Conservation (phyloP, 2,888 invertebrate species). For the Campoletis raptor region DNA sequence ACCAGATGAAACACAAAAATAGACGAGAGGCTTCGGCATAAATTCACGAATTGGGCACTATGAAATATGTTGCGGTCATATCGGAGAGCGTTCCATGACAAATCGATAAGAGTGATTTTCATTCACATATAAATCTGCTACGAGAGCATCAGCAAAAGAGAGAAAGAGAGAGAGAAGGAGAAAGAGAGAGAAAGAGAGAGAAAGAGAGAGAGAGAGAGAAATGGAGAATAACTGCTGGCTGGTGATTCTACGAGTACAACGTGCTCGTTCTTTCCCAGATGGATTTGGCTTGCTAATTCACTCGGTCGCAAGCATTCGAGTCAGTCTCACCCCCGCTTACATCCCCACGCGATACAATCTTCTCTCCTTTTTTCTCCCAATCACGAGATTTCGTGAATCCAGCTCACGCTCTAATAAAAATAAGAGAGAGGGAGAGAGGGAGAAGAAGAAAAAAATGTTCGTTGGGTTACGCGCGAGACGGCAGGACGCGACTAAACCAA, state of each 20-base stretch:
- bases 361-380: slow-evolving; percentile 14
- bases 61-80: slow-evolving; percentile 63
- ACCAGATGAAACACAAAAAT: slow-evolving; percentile 34
- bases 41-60: slow-evolving; percentile 46
- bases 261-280: slow-evolving; percentile 49
- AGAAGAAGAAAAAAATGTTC: slow-evolving; percentile 24
- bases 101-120: slow-evolving; percentile 67
- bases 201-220: slow-evolving; percentile 14
- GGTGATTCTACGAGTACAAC: slow-evolving; percentile 50
- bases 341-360: slow-evolving; percentile 30
- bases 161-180: slow-evolving; percentile 11
- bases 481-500: slow-evolving; percentile 58
- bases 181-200: slow-evolving; percentile 32
- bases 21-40: slow-evolving; percentile 33
- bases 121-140: slow-evolving; percentile 58
- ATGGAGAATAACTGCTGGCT: slow-evolving; percentile 22
- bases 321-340: slow-evolving; percentile 39
- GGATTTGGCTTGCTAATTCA: slow-evolving; percentile 74
- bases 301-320: slow-evolving; percentile 40
- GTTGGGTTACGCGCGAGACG: slow-evolving; percentile 42
- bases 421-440: slow-evolving; percentile 18
- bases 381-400: slow-evolving; percentile 23
- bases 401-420: slow-evolving; percentile 30
- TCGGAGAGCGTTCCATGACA: slow-evolving; percentile 53
- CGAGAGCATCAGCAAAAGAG: background rate